Evolutionary conservation across 2,888 invertebrate species (phyloP), one percentile per base, ranked within the genome.

Genomic region (Drosophila phalerata): DNA sequence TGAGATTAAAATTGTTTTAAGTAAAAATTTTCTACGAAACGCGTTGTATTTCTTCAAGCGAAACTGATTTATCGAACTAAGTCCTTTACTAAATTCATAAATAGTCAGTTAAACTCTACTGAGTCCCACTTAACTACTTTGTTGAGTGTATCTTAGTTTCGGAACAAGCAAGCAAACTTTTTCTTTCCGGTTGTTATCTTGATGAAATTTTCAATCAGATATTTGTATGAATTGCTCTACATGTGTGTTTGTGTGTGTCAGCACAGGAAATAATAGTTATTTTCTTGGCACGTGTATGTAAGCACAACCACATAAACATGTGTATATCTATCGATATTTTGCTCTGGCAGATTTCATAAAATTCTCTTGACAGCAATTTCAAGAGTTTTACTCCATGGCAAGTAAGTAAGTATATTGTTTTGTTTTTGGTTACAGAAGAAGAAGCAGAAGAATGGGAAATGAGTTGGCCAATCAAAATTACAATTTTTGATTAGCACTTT

Each of bases 401-500:
- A 40, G 19, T 9, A 19, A 47, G 48, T 62, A 22, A 22, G 22
- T 22, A 22, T 62, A 56, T 51, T 55, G 38, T 40, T 28, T 45
- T 48, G 51, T 42, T 52, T 52, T 52, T 8, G 37, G 9, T 17
- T 5, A 6, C 34, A 3, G 15, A 17, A 30, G 30, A 25, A 3
- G 15, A 17, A 30, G 30, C 15, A 38, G 10, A 17, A 30, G 40
- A 19, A 32, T 55, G 55, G 55, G 10, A 30, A 73, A 72, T 79
- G 61, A 64, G 61, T 60, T 70, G 48, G 52, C 48, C 78, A 69
- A 57, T 72, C 56, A 53, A 62, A 74, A 79, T 70, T 73, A 80
- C 64, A 82, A 74, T 83, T 79, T 81, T 88, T 88, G 88, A 88
- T 83, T 83, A 85, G 77, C 62, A 66, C 68, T 71, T 74, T 82